phyloP scores from a whole-genome alignment of 2,888 invertebrate genomes.

The Scrobipalpa atriplicella region DNA sequence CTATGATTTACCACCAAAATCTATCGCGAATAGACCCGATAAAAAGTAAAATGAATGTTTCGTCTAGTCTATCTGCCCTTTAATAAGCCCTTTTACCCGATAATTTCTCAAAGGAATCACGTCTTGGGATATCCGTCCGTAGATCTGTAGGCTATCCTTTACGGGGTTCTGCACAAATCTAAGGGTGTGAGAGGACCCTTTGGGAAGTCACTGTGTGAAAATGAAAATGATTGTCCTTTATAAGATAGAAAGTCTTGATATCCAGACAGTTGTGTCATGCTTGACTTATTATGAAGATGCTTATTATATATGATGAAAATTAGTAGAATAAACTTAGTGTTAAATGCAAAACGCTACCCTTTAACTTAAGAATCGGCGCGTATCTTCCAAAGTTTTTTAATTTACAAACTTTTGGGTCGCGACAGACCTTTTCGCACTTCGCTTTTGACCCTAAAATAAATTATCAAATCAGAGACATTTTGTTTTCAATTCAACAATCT shows the following conservation, averaged over 20 bases:
- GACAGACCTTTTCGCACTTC: not conserved
- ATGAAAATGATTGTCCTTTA: not conserved
- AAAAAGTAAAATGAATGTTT: too few relatives aligned
- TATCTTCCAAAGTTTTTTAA: conserved; percentile 4
- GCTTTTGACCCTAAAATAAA: not conserved
- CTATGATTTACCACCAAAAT: too few relatives aligned
- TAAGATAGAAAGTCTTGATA: not conserved
- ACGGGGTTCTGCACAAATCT: not conserved
- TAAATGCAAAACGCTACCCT: conserved; percentile 1
- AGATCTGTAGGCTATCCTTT: not conserved
- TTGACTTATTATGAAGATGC: not conserved
- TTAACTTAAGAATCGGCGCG: not conserved
- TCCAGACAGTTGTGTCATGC: too few relatives aligned
- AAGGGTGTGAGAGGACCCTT: not conserved
- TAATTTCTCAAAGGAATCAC: not conserved
- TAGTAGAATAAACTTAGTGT: not conserved
- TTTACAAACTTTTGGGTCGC: conserved; percentile 5
- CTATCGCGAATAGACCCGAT: too few relatives aligned
- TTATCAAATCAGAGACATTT: not conserved
- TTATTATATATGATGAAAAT: too few relatives aligned
- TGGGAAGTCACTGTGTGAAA: not conserved
- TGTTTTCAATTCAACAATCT: too few relatives aligned
- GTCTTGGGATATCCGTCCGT: not conserved
- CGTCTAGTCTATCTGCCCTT: not conserved
- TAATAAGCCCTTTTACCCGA: not conserved